Conservation (phyloP, 2,113 vertebrate species). For the Oncorhynchus gorbuscha region DNA sequence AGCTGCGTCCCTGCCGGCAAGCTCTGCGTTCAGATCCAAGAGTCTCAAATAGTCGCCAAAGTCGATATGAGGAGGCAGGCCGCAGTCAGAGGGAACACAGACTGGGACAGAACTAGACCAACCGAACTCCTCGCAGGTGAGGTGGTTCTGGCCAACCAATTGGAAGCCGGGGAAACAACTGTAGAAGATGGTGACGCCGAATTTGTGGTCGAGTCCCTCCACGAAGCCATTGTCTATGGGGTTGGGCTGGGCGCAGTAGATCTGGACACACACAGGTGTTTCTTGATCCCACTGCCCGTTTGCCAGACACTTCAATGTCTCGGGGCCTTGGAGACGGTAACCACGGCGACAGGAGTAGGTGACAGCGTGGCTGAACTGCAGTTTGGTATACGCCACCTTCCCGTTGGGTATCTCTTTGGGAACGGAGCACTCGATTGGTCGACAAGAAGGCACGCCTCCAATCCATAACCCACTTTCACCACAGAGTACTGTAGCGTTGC, state of each 20-base stretch:
- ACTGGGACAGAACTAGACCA: conserved; percentile 87
- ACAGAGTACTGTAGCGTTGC: conserved; percentile 89
- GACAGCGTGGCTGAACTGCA: conserved; percentile 84
- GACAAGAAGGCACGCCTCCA: conserved; percentile 86
- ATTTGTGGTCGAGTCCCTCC: conserved; percentile 93
- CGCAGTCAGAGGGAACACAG: conserved; percentile 88
- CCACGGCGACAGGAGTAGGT: conserved; percentile 87
- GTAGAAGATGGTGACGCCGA: conserved; percentile 95
- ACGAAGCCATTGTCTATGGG: conserved; percentile 94
- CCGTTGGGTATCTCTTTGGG: conserved; percentile 85
- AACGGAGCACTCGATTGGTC: conserved; percentile 82
- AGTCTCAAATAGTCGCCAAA: conserved; percentile 86
- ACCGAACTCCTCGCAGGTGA: conserved; percentile 89
- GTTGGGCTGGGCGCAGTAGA: conserved; percentile 85
- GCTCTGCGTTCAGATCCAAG: conserved; percentile 26
- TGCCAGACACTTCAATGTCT: conserved; percentile 81
- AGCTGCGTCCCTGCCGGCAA: conserved; percentile 1
- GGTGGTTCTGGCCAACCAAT: conserved; percentile 86
- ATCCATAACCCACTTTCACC: conserved; percentile 93
- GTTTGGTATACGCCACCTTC: conserved; percentile 76
- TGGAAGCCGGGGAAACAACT: conserved; percentile 96
- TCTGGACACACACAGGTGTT: conserved; percentile 80
- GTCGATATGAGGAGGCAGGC: conserved; percentile 94
- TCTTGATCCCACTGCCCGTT: conserved; percentile 84
- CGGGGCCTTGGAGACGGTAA: conserved; percentile 84